Conservation (phyloP, 92 coral and sea anemone species). For the Isaurus tuberculatus region DNA sequence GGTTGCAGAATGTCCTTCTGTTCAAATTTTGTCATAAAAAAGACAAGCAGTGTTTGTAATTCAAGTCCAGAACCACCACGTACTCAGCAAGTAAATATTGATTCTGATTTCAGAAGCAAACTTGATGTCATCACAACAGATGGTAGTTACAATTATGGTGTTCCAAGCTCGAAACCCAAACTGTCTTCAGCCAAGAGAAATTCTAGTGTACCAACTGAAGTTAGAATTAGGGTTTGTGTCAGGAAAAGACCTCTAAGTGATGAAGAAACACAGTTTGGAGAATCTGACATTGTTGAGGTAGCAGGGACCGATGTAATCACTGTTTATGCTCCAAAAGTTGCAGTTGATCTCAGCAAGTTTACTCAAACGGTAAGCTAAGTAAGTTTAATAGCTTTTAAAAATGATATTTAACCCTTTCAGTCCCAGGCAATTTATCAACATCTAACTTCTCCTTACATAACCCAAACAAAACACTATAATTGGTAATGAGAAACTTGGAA, state of each 20-base stretch:
- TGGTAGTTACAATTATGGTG: constrained; percentile 76
- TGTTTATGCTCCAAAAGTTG: constrained; percentile 77
- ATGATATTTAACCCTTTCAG: no score
- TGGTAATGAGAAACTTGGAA: no score
- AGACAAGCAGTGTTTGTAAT: neutral
- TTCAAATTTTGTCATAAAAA: neutral
- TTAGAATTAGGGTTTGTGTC: constrained; percentile 85
- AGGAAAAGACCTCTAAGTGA: constrained; percentile 78
- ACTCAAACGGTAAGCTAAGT: constrained; percentile 75
- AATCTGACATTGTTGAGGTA: constrained; percentile 66
- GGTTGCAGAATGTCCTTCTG: neutral
- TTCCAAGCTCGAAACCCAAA: constrained; percentile 72
- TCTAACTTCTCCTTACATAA: no score
- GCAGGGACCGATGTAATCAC: constrained; percentile 44
- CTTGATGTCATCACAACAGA: constrained; percentile 13
- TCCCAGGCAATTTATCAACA: no score
- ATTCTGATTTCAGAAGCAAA: constrained; percentile 13
- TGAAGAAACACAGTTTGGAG: constrained; percentile 56
- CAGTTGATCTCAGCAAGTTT: constrained; percentile 83
- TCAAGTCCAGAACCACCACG: neutral
- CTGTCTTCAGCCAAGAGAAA: constrained; percentile 50
- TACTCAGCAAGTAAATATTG: neutral
- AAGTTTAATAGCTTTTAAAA: no score
- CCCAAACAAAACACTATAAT: no score
- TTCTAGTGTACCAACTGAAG: constrained; percentile 10